Evolutionary conservation across 2,888 invertebrate genomes (phyloP), one percentile per base, ranked within the genome.

Genomic region (Anthoptus insignis): DNA sequence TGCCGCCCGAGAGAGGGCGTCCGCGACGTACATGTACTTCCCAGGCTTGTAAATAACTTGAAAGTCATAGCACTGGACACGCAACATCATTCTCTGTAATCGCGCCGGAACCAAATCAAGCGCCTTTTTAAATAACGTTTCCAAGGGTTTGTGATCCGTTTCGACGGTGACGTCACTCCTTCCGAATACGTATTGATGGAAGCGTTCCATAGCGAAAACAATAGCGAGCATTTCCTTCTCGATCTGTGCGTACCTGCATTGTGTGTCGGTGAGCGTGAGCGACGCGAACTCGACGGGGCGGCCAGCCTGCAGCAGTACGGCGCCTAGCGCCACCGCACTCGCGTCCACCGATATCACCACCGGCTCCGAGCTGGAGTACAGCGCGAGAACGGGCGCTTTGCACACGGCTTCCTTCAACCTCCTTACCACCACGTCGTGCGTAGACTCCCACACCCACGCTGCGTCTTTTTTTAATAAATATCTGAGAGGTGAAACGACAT

Each of bases 301-400:
- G 32, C 56, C 24, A 42, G 56, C 60, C 47, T 76, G 69, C 64
- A 75, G 58, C 37, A 75, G 61, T 56, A 70, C 73, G 3, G 76
- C 70, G 22, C 74, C 72, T 22, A 71, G 56, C 37, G 70, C 76
- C 7, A 14, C 11, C 29, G 13, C 1, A 37, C 52, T 69, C 32
- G 77, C n/a, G 32, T 53, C 32, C n/a, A 21, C 52, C 5, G 19
- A 14, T 5, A 53, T 9, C 3, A 34, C 0, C 4, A 53, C 34
- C 8, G 52, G 37, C 37, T 37, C 37, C 8, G 37, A 9, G 8
- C 37, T 1, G 24, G 37, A 13, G 37, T 37, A 37, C 37, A 37
- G 9, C 37, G 37, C 13, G 1, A 37, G 37, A 4, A 37, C 52
- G 14, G 19, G 32, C 4, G 32, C 32, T 11, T 34, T 21, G 9